Percentiles rank a stretch among this genome's conserved stretches.
These are phyloP conservation scores for Aphis gossypii DNA, from an alignment of 1,140 invertebrate species.

Conservation along the genomic window DNA sequence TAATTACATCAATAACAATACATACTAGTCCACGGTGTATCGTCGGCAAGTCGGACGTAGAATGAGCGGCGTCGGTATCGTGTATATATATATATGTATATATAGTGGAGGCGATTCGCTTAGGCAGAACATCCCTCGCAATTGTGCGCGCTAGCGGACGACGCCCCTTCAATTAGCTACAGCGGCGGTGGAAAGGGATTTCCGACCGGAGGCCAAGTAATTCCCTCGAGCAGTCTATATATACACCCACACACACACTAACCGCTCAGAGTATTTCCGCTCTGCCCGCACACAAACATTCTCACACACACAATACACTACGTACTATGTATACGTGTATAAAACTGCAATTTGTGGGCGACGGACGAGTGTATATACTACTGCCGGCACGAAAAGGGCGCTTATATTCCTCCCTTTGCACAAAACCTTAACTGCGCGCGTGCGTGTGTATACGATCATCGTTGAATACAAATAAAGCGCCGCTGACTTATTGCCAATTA, in stretches of 20 bases:
- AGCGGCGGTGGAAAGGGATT: slow-evolving; percentile 30
- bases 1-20: slow-evolving; percentile 11
- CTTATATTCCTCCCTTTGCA: background rate
- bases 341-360: slow-evolving; percentile 47
- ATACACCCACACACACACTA: background rate
- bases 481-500: slow-evolving; percentile 55
- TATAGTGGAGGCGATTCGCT: too few relatives aligned
- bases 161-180: slow-evolving; percentile 52
- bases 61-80: background rate
- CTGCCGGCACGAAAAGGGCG: background rate
- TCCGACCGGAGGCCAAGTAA: slow-evolving; percentile 12
- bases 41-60: background rate
- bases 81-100: background rate
- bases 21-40: background rate
- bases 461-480: slow-evolving; percentile 52
- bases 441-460: background rate
- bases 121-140: background rate
- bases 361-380: background rate
- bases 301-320: background rate
- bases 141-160: slow-evolving; percentile 12
- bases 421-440: background rate
- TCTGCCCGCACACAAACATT: background rate
- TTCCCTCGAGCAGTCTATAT: slow-evolving; percentile 19
- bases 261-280: background rate
- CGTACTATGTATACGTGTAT: background rate